phyloP scores from a whole-genome alignment of 2,113 vertebrate genomes.

The Spermophilus dauricus region DNA sequence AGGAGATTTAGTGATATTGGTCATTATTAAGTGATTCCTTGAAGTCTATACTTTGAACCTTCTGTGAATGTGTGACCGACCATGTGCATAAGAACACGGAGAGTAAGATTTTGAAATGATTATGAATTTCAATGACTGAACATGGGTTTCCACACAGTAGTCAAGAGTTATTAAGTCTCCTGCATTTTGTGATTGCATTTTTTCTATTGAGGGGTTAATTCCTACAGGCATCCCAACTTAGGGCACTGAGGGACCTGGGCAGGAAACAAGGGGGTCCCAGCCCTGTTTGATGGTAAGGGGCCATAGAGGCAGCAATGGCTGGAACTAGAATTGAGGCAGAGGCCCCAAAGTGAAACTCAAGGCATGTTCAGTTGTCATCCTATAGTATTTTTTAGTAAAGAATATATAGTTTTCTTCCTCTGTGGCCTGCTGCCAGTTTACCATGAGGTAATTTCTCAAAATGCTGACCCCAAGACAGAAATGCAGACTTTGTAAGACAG shows the following conservation, averaged over 20 bases:
- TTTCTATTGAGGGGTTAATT: neutral
- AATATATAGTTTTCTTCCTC: neutral
- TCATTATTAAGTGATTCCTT: neutral
- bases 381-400: neutral
- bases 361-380: neutral
- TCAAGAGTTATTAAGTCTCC: neutral
- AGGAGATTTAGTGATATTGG: neutral
- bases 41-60: neutral
- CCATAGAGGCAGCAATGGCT: neutral
- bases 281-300: neutral
- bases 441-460: neutral
- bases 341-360: neutral
- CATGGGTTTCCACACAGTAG: neutral
- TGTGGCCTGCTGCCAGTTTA: neutral
- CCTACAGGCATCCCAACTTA: neutral
- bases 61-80: neutral
- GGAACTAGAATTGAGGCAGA: neutral
- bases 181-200: neutral
- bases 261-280: neutral
- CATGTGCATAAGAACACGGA: neutral
- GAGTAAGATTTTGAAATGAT: neutral
- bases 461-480: neutral
- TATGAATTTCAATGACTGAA: neutral
- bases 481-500: neutral
- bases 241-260: neutral